Base-by-base conservation (phyloP, 2,888 invertebrate species). In the Oscheius sp. region DNA sequence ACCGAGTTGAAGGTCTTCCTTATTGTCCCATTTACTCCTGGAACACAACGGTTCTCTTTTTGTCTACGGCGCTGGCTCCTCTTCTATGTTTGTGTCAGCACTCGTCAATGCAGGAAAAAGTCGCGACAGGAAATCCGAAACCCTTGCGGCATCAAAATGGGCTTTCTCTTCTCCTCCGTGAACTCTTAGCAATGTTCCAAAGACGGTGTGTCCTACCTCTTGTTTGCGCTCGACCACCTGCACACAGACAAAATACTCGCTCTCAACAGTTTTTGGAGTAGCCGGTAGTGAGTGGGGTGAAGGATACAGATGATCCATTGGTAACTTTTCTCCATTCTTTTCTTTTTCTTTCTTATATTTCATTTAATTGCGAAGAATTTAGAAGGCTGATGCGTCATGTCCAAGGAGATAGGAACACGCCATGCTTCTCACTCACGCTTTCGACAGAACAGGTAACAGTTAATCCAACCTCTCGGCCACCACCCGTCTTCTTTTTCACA, bases 141-240 rank as follows among this genome's bases (percentile, higher is more conserved):
- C 30, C 32, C n/a, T 17, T n/a, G 36, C 12, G 33, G 54, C 36
- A 54, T 54, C 54, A 54, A 54, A 54, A 54, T 32, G 54, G 8
- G 8, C 14, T 36, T 14, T 36, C 36, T 8, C 47, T 54, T 33
- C 33, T 54, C 54, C 54, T 33, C 54, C 20, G 54, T 33, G 33
- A 54, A 54, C 54, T 54, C 59, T 59, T 44, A 59, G 44, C 54
- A 12, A 59, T 41, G 59, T 59, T 59, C 59, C 44, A 41, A 59
- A 32, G 54, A 54, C 41, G 28, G 59, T 24, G 44, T 26, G 44
- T 59, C 59, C 54, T 22, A 44, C 59, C 26, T 30, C 59, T 41
- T 59, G 59, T 59, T 59, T 59, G 59, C 59, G 28, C 44, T 14
- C 44, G 44, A 44, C 41, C 59, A 59, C 41, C 59, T 59, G 59